Conservation (phyloP, 2,113 vertebrate species). For the Pseudorectes ferrugineus region DNA sequence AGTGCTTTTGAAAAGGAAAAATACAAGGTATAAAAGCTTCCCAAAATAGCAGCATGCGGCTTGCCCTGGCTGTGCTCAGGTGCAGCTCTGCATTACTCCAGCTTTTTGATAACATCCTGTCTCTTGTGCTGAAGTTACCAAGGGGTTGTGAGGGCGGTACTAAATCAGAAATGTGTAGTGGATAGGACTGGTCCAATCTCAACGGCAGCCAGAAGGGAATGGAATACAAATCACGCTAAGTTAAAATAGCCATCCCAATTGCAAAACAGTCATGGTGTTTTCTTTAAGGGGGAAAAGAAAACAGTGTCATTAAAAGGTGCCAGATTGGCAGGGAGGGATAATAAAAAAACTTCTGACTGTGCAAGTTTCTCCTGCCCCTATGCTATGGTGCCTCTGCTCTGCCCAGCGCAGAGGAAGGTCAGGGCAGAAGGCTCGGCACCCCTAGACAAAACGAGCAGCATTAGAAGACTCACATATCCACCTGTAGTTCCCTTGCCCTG, state of each 20-base stretch:
- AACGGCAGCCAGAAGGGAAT: background rate
- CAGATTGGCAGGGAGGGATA: background rate
- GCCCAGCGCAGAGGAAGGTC: accelerated
- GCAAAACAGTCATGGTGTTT: conserved; percentile 42
- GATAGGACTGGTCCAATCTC: background rate
- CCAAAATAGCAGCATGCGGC: background rate
- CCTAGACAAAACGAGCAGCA: background rate
- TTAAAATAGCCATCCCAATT: conserved; percentile 25
- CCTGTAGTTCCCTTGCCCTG: background rate
- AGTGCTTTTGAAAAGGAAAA: conserved; percentile 36
- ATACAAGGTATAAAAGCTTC: conserved; percentile 25
- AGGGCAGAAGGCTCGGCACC: accelerated
- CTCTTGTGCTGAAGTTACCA: background rate
- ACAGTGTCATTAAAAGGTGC: background rate
- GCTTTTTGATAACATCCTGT: conserved; percentile 53
- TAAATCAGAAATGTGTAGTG: conserved; percentile 33
- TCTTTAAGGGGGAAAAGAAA: conserved; percentile 45
- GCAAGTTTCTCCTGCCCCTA: background rate
- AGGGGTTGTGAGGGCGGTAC: background rate
- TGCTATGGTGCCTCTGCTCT: background rate
- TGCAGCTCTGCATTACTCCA: background rate
- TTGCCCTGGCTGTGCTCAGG: conserved; percentile 33
- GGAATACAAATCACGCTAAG: conserved; percentile 16
- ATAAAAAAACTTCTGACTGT: conserved; percentile 20
- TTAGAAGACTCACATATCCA: background rate